These are phyloP conservation scores for Pseudomyrmex sp. DNA, from an alignment of 1,140 invertebrate species.

Conservation along the genomic window DNA sequence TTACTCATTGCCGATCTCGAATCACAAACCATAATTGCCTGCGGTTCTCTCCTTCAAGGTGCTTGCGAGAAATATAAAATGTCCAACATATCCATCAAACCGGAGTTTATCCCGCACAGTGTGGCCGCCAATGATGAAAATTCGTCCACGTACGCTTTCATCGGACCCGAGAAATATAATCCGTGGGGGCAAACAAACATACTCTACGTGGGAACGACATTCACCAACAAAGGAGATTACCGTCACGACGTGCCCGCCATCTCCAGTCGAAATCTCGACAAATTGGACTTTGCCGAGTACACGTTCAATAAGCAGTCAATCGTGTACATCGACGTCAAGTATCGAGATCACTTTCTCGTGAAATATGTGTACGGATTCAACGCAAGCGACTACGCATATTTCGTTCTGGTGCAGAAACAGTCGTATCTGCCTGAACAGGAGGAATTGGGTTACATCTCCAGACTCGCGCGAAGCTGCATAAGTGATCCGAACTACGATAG, in stretches of 20 bases:
- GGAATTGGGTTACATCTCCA: slow-evolving; percentile 95
- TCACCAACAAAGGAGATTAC: slow-evolving; percentile 96
- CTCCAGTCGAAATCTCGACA: slow-evolving; percentile 92
- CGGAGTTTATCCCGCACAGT: slow-evolving; percentile 91
- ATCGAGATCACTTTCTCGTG: slow-evolving; percentile 97
- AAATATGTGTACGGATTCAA: slow-evolving; percentile 98
- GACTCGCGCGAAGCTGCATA: slow-evolving; percentile 96
- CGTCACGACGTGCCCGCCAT: slow-evolving; percentile 97
- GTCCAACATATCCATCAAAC: slow-evolving; percentile 91
- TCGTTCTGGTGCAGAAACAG: slow-evolving; percentile 97
- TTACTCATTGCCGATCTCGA: slow-evolving; percentile 95
- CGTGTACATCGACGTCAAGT: slow-evolving; percentile 96
- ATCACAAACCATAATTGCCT: slow-evolving; percentile 92
- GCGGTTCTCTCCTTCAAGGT: slow-evolving; percentile 95
- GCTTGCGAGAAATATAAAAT: slow-evolving; percentile 95
- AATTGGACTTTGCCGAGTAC: slow-evolving; percentile 92
- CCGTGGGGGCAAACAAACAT: slow-evolving; percentile 92
- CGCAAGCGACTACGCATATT: slow-evolving; percentile 97
- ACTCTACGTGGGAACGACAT: slow-evolving; percentile 97
- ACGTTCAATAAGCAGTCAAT: slow-evolving; percentile 95
- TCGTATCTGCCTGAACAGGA: slow-evolving; percentile 95
- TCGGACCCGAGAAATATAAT: slow-evolving; percentile 95
- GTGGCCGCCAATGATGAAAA: slow-evolving; percentile 96
- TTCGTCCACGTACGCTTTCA: slow-evolving; percentile 97
- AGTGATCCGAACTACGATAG: slow-evolving; percentile 97